Percentiles rank a stretch among this genome's conserved stretches.
Evolutionary conservation across 1,140 invertebrate species (phyloP).

Genomic region (Colletes gigas): DNA sequence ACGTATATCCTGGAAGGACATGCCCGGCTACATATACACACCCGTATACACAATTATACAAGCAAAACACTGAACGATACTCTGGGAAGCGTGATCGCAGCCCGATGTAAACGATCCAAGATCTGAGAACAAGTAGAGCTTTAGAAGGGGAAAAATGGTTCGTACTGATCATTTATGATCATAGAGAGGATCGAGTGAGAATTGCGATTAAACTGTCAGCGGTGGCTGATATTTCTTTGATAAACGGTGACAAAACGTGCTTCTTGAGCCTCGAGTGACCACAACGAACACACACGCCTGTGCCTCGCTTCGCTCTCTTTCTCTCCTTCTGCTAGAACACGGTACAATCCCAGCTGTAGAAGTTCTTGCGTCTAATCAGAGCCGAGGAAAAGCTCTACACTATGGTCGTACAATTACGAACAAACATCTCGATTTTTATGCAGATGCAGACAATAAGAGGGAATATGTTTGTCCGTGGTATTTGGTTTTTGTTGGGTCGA

Average conservation of each 20-base stretch:
- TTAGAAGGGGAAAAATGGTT: slow-evolving; percentile 36
- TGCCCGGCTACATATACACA: slow-evolving; percentile 26
- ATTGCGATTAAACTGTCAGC: slow-evolving; percentile 16
- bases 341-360: not conserved
- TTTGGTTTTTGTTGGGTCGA: not conserved
- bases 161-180: slow-evolving; percentile 23
- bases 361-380: not conserved
- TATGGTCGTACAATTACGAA: no score
- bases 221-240: slow-evolving; percentile 13
- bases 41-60: slow-evolving; percentile 31
- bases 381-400: slow-evolving; percentile 3
- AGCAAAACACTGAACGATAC: slow-evolving; percentile 17
- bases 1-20: slow-evolving; percentile 47
- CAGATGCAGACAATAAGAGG: slow-evolving; percentile 28
- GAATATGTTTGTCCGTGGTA: not conserved
- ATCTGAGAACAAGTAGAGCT: slow-evolving; percentile 61
- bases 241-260: slow-evolving; percentile 42
- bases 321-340: slow-evolving; percentile 47
- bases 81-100: slow-evolving; percentile 39
- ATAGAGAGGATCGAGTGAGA: slow-evolving; percentile 2
- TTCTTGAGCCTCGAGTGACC: slow-evolving; percentile 57
- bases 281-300: slow-evolving; percentile 66
- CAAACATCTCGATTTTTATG: not conserved
- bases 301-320: slow-evolving; percentile 71
- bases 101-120: slow-evolving; percentile 52